Percentiles rank a stretch among this genome's conserved stretches.
Evolutionary conservation across 2,888 invertebrate genomes (phyloP).

Genomic region (Hyalella azteca): DNA sequence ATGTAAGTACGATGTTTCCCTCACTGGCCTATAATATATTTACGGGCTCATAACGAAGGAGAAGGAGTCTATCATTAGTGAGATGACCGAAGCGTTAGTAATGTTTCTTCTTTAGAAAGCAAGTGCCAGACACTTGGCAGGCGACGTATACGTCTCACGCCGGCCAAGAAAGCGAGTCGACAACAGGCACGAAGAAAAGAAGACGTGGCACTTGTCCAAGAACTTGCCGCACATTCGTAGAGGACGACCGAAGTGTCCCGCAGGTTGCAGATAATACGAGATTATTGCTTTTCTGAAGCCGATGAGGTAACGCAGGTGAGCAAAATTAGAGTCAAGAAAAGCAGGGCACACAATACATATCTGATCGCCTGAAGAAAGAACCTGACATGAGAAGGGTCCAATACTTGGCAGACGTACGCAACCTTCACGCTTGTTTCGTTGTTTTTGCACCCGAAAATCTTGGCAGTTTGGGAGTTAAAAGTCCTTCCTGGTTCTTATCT

Average conservation of each 20-base stretch:
- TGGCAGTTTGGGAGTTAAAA: not conserved
- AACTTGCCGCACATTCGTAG: not conserved
- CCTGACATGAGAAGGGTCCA: not conserved
- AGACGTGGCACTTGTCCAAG: not conserved
- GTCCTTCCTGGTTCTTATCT: constrained; percentile 1
- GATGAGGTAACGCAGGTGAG: not conserved
- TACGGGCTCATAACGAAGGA: too few species aligned
- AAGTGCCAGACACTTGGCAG: not conserved
- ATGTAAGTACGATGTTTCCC: too few species aligned
- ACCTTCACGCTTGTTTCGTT: not conserved
- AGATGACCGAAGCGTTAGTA: constrained; percentile 6
- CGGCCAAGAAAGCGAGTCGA: too few species aligned
- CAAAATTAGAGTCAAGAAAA: not conserved
- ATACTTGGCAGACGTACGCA: not conserved
- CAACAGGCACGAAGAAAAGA: not conserved
- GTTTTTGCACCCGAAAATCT: not conserved
- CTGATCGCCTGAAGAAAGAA: too few species aligned
- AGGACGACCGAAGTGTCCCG: not conserved
- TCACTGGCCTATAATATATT: too few species aligned
- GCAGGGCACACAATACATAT: too few species aligned
- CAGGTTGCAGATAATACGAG: constrained; percentile 2
- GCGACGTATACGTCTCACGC: too few species aligned
- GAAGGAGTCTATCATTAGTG: constrained; percentile 18
- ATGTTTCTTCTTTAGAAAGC: constrained; percentile 10
- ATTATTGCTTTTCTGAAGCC: not conserved